phyloP scores from a whole-genome alignment of 2,113 vertebrate species.

The Megalops atlanticus region DNA sequence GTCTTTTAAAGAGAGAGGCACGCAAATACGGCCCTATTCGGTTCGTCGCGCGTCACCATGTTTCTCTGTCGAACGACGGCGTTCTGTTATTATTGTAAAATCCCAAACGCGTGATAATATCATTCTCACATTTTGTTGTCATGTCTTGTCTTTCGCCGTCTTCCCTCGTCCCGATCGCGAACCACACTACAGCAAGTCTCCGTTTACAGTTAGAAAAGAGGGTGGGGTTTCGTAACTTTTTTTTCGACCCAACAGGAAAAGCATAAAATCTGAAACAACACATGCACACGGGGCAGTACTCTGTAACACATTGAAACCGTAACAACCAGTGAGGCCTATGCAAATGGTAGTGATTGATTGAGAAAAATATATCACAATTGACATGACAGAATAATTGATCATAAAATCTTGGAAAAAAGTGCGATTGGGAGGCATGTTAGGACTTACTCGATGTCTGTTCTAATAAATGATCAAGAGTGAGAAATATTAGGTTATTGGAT shows the following conservation, averaged over 20 bases:
- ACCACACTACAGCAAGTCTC: conserved; percentile 60
- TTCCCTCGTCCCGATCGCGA: conserved; percentile 49
- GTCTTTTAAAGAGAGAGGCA: conserved; percentile 37
- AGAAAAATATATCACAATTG: background rate
- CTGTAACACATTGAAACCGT: background rate
- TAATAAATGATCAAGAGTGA: too few species aligned
- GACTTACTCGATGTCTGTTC: too few species aligned
- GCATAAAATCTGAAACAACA: conserved; percentile 55
- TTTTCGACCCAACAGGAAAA: conserved; percentile 63
- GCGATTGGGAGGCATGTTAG: too few species aligned
- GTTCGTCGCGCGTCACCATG: conserved; percentile 23
- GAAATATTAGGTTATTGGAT: too few species aligned
- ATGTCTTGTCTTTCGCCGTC: conserved; percentile 30
- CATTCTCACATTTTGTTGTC: conserved; percentile 17
- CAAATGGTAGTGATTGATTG: background rate
- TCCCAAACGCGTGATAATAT: conserved; percentile 35
- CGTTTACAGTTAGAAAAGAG: conserved; percentile 53
- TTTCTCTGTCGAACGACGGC: conserved; percentile 22
- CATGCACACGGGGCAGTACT: background rate
- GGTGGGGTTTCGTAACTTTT: conserved; percentile 66
- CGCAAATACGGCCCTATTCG: conserved; percentile 34
- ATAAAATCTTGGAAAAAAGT: too few species aligned
- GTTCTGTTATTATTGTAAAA: conserved; percentile 12
- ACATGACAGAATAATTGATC: too few species aligned
- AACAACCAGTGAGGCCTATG: background rate